Conservation (phyloP, 2,888 invertebrate genomes). For the Microdon myrmicae region DNA sequence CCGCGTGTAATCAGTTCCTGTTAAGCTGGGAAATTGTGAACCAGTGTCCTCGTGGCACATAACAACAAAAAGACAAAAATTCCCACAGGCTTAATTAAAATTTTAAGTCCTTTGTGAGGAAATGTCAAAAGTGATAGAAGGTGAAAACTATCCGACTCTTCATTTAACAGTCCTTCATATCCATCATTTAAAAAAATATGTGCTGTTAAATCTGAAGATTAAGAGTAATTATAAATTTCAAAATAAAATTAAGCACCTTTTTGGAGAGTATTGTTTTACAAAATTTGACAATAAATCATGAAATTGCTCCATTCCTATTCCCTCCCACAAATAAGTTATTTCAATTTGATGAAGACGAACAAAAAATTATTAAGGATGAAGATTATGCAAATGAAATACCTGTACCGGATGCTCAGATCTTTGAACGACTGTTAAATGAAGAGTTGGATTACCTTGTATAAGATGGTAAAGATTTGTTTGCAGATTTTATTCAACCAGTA, state of each 20-base stretch:
- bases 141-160: conserved; percentile 9
- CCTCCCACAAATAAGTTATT: conserved; percentile 18
- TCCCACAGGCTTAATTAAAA: conserved; percentile 7
- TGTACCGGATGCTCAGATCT: conserved; percentile 13
- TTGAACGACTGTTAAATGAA: conserved; percentile 14
- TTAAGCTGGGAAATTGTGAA: too few relatives aligned
- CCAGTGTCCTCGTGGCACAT: too few relatives aligned
- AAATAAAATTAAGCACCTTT: neutral
- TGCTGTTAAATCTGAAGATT: neutral
- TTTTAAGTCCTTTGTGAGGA: too few relatives aligned
- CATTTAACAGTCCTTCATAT: conserved; percentile 2
- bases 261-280: neutral
- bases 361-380: conserved; percentile 5
- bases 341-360: conserved; percentile 16
- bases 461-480: conserved; percentile 7
- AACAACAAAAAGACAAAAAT: too few relatives aligned
- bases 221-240: neutral
- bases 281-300: conserved; percentile 8
- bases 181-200: neutral
- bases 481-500: conserved; percentile 13
- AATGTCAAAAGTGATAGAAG: too few relatives aligned
- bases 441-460: conserved; percentile 2
- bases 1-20: too few relatives aligned
- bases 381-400: conserved; percentile 8
- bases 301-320: conserved; percentile 14